Conservation (phyloP, 30 jellyfish, hydroid and myxozoan genomes). For the Aurelia sp. region DNA sequence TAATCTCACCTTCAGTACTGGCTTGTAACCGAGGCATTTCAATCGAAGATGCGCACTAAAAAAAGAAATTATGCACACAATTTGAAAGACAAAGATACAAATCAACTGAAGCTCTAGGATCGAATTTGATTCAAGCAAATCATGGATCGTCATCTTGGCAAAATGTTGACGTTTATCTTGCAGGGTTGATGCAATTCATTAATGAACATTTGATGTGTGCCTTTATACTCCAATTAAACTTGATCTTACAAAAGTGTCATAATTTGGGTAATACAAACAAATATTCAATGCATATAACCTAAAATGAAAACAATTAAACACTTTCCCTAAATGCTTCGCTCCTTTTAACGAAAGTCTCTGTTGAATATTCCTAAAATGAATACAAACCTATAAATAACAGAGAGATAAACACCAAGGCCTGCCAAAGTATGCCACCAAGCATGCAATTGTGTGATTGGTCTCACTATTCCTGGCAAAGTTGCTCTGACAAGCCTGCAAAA, state of each 20-base stretch:
- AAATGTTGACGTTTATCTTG: no score
- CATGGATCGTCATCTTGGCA: no score
- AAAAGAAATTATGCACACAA: not conserved
- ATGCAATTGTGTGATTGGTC: slow-evolving; percentile 88
- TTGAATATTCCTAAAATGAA: no score
- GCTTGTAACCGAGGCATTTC: slow-evolving; percentile 74
- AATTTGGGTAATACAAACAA: no score
- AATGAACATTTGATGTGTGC: no score
- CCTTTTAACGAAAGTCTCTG: no score
- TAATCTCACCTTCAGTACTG: slow-evolving; percentile 51
- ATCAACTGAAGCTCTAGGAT: no score
- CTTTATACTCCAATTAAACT: no score
- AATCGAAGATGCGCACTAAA: slow-evolving; percentile 72
- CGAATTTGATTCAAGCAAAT: no score
- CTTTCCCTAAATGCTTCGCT: not conserved
- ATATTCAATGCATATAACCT: not conserved
- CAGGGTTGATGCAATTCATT: no score
- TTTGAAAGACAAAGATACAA: no score
- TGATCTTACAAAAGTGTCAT: no score
- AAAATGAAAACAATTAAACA: not conserved
- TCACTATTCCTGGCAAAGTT: slow-evolving; percentile 76
- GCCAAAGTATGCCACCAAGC: slow-evolving; percentile 98
- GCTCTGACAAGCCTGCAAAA: slow-evolving; percentile 66
- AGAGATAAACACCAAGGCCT: slow-evolving; percentile 78
- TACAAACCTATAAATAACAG: slow-evolving; percentile 69